Evolutionary conservation across 2,797 vertebrate species (phyloP), one percentile per base, ranked within the genome.

Genomic region (Hybognathus amarus): DNA sequence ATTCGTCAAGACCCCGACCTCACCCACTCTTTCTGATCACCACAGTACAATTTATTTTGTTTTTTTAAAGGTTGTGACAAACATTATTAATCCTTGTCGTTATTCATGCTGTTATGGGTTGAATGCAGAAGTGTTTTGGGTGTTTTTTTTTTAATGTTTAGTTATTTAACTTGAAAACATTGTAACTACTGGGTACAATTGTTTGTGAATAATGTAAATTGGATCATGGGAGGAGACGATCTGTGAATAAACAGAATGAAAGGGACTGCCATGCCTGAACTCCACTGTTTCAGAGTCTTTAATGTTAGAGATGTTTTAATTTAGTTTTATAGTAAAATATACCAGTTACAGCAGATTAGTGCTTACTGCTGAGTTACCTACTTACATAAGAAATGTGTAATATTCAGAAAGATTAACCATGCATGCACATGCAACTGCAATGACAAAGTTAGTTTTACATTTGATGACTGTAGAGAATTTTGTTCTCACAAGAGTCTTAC

Each of bases 151-250:
- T 92, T 92, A 87, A 89, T 89, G 89, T 95, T 95, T 97, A 96
- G 96, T 95, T 96, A 98, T 98, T 98, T 97, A 97, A 97, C 95
- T 94, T 91, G 91, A 92, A 91, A 91, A 83, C 90, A 90, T 89
- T 91, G 91, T 92, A 90, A 93, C 89, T 90, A 94, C 94, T 95
- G 96, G 95, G 93, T 95, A 95, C 95, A 94, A 91, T 93, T 89
- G 93, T 96, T 93, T 96, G 97, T 99, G 96, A 97, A 98, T 97
- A 98, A 94, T 99, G 97, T 98, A 98, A 96, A 98, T 97, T 42
- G 76, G 83, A 90, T 76, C 79, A 86, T 85, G 84, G 88, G 88
- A 85, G 80, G 83, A 85, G 76, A 75, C 15, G 73, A 61, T 90
- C 52, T 90, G 86, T 85, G 88, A 91, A 92, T 91, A 79, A 88